Base-by-base conservation (phyloP, 2,113 vertebrate genomes). In the Albula glossodonta region DNA sequence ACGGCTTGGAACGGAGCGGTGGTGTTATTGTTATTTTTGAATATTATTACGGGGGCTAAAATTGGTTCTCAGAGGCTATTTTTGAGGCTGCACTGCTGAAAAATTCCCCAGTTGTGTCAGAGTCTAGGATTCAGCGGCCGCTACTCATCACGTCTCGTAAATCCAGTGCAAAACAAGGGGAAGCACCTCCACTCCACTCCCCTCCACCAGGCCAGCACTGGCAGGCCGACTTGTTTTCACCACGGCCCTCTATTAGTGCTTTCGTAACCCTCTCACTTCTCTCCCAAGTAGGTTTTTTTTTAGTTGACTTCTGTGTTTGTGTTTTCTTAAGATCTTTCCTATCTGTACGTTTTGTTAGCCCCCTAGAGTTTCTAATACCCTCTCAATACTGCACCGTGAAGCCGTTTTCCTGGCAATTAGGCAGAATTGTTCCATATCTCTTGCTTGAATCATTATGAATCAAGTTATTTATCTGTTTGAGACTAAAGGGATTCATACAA, bases 51-150 rank as follows among this genome's bases (percentile, higher is more conserved):
- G 53, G 31, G 83, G 52, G 74, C 85, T 77, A 79, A 78, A 80
- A 88, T 83, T 86, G 88, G 88, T 88, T 4, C 89, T 85, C 53
- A 31, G 60, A 52, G 84, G 86, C 87, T 93, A 94, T 93, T 93
- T 94, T 91, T 92, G 89, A 85, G 83, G 81, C 85, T 11, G 78
- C 87, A 53, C 78, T 88, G 90, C 87, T 74, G 88, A 93, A 93
- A 94, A 95, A 93, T 94, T 92, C 94, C 93, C 93, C 87, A 88
- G 89, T 93, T 94, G 93, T 94, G 93, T 95, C 93, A 94, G 92
- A 92, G 94, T 94, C 93, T 93, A 90, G 92, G 88, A 93, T 89
- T 89, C 85, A 85, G 89, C 91, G 87, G 91, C 90, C 91, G 91
- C 94, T 94, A 91, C 93, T 95, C 93, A 94, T 89, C 57, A 5